Evolutionary conservation across 35 echinoderm and acorn worm genomes (phyloP).

Genomic region (Patiria miniata): DNA sequence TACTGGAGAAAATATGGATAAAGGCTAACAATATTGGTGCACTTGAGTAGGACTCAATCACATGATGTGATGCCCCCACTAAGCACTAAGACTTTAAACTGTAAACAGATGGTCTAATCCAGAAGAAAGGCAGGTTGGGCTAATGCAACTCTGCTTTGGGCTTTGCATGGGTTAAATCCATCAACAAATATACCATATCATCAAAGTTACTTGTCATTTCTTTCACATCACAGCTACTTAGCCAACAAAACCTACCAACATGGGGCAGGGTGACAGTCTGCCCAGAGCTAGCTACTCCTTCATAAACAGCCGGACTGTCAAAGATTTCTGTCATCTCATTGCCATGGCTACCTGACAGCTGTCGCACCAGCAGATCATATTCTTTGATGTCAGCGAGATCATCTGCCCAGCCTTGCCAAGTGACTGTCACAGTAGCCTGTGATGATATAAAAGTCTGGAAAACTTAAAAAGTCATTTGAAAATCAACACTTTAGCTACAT

Average conservation of each 20-base stretch:
- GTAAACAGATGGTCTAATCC: neutral
- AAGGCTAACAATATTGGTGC: too few species aligned
- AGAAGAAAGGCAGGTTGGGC: neutral
- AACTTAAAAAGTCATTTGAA: neutral
- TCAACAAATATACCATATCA: neutral
- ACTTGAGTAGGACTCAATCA: too few species aligned
- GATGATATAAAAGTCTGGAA: neutral
- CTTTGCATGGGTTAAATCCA: too few species aligned
- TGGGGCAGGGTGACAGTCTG: neutral
- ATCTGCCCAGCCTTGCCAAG: constrained; percentile 47
- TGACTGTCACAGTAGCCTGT: neutral
- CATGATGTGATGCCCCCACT: too few species aligned
- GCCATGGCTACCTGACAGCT: constrained; percentile 26
- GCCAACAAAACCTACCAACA: neutral
- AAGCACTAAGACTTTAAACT: too few species aligned
- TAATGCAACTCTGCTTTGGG: neutral
- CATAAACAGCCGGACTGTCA: neutral
- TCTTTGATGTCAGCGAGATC: constrained; percentile 1
- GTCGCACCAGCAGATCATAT: constrained; percentile 7
- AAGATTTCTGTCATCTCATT: constrained; percentile 2
- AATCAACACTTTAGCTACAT: neutral
- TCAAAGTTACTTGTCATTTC: neutral
- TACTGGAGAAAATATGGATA: too few species aligned
- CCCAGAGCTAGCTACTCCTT: neutral
- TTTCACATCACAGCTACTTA: neutral